Conservation (phyloP, 1,140 invertebrate genomes). For the Drosophila seguyi region DNA sequence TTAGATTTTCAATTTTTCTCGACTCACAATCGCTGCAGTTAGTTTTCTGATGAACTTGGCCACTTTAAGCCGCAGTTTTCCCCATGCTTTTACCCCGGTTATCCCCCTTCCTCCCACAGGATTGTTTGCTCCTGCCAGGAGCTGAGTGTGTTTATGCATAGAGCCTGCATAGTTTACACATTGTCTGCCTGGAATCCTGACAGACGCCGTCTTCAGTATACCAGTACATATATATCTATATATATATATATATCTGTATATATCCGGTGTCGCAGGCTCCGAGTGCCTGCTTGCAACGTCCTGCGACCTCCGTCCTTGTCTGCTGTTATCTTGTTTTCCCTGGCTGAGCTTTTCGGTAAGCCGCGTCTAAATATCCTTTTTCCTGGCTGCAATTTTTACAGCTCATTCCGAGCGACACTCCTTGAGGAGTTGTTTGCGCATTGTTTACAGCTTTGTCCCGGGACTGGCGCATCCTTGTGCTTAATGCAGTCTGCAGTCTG, state of each 20-base stretch:
- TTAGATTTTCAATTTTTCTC: neutral
- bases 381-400: constrained; percentile 59
- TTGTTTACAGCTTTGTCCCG: constrained; percentile 67
- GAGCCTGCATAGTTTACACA: constrained; percentile 68
- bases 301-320: neutral
- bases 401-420: constrained; percentile 75
- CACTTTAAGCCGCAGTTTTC: constrained; percentile 15
- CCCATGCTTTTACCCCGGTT: neutral
- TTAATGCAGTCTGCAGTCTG: constrained; percentile 62
- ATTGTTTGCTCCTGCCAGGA: neutral
- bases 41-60: neutral
- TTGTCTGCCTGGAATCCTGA: constrained; percentile 55
- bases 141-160: constrained; percentile 47
- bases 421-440: constrained; percentile 60
- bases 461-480: neutral
- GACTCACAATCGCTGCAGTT: neutral
- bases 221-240: neutral
- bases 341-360: constrained; percentile 63
- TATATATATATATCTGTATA: neutral
- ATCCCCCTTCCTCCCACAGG: neutral
- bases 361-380: constrained; percentile 73
- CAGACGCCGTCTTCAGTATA: constrained; percentile 15
- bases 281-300: neutral
- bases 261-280: neutral
- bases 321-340: constrained; percentile 56